These are phyloP conservation scores for Hyposoter dolosus DNA, from an alignment of 2,888 invertebrate genomes.

Conservation along the genomic window DNA sequence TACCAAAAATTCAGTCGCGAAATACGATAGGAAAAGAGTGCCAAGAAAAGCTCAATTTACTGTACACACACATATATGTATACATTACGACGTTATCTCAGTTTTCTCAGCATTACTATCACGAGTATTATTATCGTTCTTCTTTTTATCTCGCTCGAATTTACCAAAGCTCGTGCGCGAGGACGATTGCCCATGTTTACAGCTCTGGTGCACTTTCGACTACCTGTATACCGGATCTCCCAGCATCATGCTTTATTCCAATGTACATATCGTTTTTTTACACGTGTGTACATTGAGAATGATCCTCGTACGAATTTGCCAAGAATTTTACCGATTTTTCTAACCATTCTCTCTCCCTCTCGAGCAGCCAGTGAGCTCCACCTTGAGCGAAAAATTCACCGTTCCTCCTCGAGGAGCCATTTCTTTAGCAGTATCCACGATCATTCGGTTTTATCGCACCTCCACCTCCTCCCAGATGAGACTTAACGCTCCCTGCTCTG, in stretches of 20 bases:
- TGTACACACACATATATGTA: neutral
- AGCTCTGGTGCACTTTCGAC: conserved; percentile 5
- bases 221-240: conserved; percentile 27
- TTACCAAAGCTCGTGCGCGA: conserved; percentile 41
- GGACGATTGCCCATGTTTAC: conserved; percentile 45
- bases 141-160: conserved; percentile 47
- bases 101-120: conserved; percentile 36
- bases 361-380: neutral
- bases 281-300: conserved; percentile 21
- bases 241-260: conserved; percentile 36
- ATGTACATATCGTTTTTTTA: conserved; percentile 17
- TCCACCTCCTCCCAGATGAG: conserved; percentile 33
- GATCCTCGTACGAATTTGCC: conserved; percentile 43
- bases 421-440: conserved; percentile 52
- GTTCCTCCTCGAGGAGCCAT: conserved; percentile 37
- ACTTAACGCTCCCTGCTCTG: conserved; percentile 42
- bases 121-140: conserved; percentile 19
- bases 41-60: conserved; percentile 18
- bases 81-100: conserved; percentile 27
- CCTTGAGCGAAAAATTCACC: conserved; percentile 37
- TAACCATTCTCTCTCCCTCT: conserved; percentile 2
- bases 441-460: conserved; percentile 62
- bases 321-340: conserved; percentile 47
- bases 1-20: conserved; percentile 41
- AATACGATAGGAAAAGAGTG: conserved; percentile 18